These are phyloP conservation scores for Sparus aurata DNA, from an alignment of 2,797 vertebrate genomes.

Conservation along the genomic window DNA sequence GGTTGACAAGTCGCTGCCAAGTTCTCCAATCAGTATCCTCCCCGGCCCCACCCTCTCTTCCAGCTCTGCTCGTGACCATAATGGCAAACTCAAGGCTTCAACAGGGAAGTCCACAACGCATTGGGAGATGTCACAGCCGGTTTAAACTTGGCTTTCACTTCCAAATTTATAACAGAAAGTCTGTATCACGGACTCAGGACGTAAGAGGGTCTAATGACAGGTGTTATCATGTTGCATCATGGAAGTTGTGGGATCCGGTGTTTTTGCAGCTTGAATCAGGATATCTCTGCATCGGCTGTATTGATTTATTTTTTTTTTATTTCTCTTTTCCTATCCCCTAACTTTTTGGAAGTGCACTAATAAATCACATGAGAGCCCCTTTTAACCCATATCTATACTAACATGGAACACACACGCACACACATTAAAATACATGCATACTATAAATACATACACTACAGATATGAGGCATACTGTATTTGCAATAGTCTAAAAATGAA, in stretches of 20 bases:
- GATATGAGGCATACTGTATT: not conserved
- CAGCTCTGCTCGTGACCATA: too few relatives aligned
- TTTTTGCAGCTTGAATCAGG: not conserved
- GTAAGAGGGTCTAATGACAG: not conserved
- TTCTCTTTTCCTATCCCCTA: not conserved
- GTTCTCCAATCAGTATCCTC: too few relatives aligned
- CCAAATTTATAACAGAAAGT: not conserved
- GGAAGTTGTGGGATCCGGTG: not conserved
- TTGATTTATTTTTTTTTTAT: not conserved
- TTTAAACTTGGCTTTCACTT: too few relatives aligned
- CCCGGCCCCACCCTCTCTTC: too few relatives aligned
- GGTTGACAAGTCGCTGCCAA: too few relatives aligned
- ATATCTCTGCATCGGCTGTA: not conserved
- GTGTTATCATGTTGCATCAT: not conserved
- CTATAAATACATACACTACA: not conserved
- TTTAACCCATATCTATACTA: not conserved
- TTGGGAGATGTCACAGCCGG: too few relatives aligned
- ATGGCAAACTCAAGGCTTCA: too few relatives aligned
- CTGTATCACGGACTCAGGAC: not conserved
- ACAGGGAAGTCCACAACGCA: too few relatives aligned
- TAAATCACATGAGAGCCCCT: not conserved
- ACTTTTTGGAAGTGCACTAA: not conserved
- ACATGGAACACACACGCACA: not conserved
- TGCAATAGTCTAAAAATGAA: not conserved
- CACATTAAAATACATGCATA: not conserved